Evolutionary conservation across 2,113 vertebrate species (phyloP), one percentile per base, ranked within the genome.

Genomic region (Gymnogyps californianus): DNA sequence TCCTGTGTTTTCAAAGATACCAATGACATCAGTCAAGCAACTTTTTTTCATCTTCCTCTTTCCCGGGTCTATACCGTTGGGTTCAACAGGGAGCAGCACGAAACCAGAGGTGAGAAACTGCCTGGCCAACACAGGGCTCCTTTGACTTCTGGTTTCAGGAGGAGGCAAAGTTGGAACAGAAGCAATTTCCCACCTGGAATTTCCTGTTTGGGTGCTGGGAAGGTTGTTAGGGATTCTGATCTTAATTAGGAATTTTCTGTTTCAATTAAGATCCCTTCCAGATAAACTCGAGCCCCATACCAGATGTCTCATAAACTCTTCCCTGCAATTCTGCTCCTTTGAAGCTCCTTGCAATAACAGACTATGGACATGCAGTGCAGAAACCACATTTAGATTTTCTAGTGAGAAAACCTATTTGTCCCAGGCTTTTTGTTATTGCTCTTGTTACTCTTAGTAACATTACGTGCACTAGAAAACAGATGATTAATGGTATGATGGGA

Each of bases 261-360:
- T 88, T 86, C 82, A 88, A 74, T 97, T 94, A 96, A 96, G 90
- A 83, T 80, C 34, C 38, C 32, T 91, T 58, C 36, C 46, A 90
- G 90, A 94, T 94, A 93, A 95, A 74, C 58, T 32, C 1, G 4
- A 96, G 54, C 22, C 42, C 40, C 58, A 4, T 85, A 52, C 54
- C 78, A 89, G 54, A 74, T 77, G 76, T 83, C 52, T 70, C 58
- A 75, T 74, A 62, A 91, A 22, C 58, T 32, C 7, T 36, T 81
- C 55, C n/a, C n/a, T 54, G 57, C 46, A 28, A 17, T 42, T 78
- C 77, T 79, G 40, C 62, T 93, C 22, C 75, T 95, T 77, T 77
- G 70, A 52, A 85, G 54, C 61, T 91, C 28, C 42, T 54, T 0
- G 5, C 52, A 80, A 1, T 51, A 54, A 80, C 34, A 64, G 13